Evolutionary conservation across 2,113 vertebrate genomes (phyloP), one percentile per base, ranked within the genome.

Genomic region (Eclectus roratus): DNA sequence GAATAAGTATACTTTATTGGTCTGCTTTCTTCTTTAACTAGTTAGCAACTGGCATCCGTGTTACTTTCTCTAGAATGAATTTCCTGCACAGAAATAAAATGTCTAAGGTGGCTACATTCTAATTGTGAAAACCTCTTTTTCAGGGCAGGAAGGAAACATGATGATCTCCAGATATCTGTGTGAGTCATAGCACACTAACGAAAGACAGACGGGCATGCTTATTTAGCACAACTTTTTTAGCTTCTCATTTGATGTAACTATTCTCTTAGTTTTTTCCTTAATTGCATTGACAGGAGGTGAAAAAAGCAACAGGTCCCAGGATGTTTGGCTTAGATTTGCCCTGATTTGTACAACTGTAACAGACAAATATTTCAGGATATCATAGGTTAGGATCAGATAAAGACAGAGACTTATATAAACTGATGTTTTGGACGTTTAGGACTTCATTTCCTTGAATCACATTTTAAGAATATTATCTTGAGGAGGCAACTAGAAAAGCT

Each of bases 101-200:
- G 50, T n/a, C 9, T 58, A 35, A 72, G 19, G 43, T 47, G 47
- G 24, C 17, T 58, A 18, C 44, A 58, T 74, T 85, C 25, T 41
- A 89, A 77, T 31, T 81, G 46, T 46, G 39, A 93, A 95, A 95
- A 65, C 4, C 23, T 85, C 52, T 63, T 91, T 77, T 72, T 46
- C 47, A 39, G 52, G 27, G 46, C 66, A 89, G 71, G 90, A 95
- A 97, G 89, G 85, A 96, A 96, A 87, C 0, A 0, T 47, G 60
- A 89, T 87, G 80, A 49, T 95, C 80, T 91, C 47, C 29, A 56
- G 80, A 64, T 19, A 72, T 66, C 71, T 77, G 58, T 63, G 63
- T 96, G 91, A 96, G 85, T 94, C 94, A 94, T 53, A 87, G 49
- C 49, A 92, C 0, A 3, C 55, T 83, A 93, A 96, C 5, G 9